phyloP scores from a whole-genome alignment of 53 echinoderm and acorn worm genomes.

The Mesocentrotus franciscanus region DNA sequence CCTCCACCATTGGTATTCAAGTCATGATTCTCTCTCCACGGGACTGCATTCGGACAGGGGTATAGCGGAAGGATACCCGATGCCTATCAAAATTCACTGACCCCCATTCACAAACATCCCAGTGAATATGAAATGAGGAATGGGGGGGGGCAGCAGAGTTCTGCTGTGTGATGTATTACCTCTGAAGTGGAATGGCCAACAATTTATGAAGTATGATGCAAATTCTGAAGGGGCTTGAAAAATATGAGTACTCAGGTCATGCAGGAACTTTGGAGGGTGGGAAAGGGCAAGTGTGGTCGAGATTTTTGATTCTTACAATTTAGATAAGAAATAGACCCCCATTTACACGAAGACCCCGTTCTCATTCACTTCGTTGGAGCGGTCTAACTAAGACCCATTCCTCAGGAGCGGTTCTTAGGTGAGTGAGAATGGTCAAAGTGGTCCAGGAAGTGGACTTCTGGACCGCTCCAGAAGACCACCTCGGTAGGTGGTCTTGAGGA shows the following conservation, averaged over 20 bases:
- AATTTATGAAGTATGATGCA: constrained; percentile 33
- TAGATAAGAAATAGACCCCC: neutral
- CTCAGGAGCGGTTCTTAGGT: too few species aligned
- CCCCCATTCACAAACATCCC: constrained; percentile 45
- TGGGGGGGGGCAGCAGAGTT: neutral
- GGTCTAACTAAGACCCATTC: too few species aligned
- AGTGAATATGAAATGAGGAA: neutral
- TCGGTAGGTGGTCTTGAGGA: too few species aligned
- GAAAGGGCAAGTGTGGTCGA: neutral
- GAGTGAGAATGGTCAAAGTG: too few species aligned
- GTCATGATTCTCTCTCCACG: constrained; percentile 1
- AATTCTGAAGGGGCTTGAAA: constrained; percentile 16
- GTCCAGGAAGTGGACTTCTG: too few species aligned
- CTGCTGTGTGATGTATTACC: neutral
- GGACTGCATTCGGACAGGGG: neutral
- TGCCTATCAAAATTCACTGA: constrained; percentile 25
- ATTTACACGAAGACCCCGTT: neutral
- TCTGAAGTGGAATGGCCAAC: constrained; percentile 20
- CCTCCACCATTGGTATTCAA: constrained; percentile 21
- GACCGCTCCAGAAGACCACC: too few species aligned
- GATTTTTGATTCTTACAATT: neutral
- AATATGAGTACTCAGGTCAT: constrained; percentile 22
- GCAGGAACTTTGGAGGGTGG: neutral
- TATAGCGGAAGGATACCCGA: neutral
- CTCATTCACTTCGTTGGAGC: too few species aligned